Conservation (phyloP, 1,140 invertebrate genomes). For the Cydia splendana region DNA sequence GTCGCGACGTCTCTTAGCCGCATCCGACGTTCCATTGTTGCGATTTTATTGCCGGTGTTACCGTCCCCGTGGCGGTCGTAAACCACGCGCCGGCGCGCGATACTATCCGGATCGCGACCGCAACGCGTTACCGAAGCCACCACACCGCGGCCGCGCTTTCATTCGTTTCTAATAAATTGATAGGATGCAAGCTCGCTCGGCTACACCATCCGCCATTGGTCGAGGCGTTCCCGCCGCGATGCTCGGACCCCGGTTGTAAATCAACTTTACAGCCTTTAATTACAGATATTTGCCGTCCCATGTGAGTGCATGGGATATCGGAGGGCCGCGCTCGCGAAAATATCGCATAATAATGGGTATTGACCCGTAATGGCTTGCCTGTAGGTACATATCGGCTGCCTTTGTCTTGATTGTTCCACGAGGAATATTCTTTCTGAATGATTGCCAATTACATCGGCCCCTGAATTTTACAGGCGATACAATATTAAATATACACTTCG, state of each 20-base stretch:
- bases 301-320: constrained; percentile 73
- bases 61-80: constrained; percentile 69
- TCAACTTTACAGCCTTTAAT: constrained; percentile 80
- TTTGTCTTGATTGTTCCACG: constrained; percentile 76
- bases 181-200: constrained; percentile 58
- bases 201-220: constrained; percentile 60
- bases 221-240: constrained; percentile 66
- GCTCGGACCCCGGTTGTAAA: constrained; percentile 70
- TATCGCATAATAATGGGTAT: constrained; percentile 79
- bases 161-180: constrained; percentile 79
- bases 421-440: constrained; percentile 74
- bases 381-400: constrained; percentile 74
- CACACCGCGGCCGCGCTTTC: constrained; percentile 74
- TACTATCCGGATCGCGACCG: constrained; percentile 70
- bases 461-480: constrained; percentile 67
- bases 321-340: constrained; percentile 75
- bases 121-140: constrained; percentile 66
- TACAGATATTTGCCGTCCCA: constrained; percentile 78
- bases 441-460: constrained; percentile 78
- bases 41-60: constrained; percentile 77
- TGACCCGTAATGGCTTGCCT: constrained; percentile 76
- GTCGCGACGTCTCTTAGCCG: constrained; percentile 72
- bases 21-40: constrained; percentile 77
- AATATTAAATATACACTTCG: constrained; percentile 58
- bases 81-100: constrained; percentile 57